Evolutionary conservation across 1,140 invertebrate species (phyloP).

Genomic region (Heliconius eleuchia): DNA sequence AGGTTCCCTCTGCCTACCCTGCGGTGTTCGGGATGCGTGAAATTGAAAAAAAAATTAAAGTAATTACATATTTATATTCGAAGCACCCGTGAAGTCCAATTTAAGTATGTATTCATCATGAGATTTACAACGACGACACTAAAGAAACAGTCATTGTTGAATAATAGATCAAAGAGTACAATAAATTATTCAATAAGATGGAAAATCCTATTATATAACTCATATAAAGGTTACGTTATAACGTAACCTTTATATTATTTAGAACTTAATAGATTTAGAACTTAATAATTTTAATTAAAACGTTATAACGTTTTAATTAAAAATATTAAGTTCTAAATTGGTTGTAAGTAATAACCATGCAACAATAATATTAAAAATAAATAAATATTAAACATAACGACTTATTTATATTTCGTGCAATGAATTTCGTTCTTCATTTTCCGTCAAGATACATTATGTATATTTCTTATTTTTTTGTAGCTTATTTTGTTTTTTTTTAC

Average conservation of each 20-base stretch:
- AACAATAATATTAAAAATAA: no score
- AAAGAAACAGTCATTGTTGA: neutral
- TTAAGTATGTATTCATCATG: neutral
- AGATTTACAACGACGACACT: neutral
- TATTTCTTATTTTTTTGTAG: no score
- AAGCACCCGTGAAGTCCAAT: neutral
- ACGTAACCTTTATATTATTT: no score
- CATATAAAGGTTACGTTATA: neutral
- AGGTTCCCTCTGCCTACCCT: no score
- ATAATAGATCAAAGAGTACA: neutral
- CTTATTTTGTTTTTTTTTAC: no score
- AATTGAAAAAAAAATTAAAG: no score
- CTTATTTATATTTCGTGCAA: no score
- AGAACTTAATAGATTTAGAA: neutral
- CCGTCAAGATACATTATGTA: no score
- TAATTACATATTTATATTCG: no score
- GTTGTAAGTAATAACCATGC: neutral
- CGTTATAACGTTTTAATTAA: neutral
- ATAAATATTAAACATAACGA: no score
- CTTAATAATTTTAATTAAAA: neutral
- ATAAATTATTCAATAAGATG: conserved; percentile 7
- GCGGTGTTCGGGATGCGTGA: no score
- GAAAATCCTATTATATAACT: conserved; percentile 5
- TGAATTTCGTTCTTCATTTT: no score
- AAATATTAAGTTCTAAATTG: neutral